Conservation (phyloP, 2,888 invertebrate species). For the Erebia epiphron region DNA sequence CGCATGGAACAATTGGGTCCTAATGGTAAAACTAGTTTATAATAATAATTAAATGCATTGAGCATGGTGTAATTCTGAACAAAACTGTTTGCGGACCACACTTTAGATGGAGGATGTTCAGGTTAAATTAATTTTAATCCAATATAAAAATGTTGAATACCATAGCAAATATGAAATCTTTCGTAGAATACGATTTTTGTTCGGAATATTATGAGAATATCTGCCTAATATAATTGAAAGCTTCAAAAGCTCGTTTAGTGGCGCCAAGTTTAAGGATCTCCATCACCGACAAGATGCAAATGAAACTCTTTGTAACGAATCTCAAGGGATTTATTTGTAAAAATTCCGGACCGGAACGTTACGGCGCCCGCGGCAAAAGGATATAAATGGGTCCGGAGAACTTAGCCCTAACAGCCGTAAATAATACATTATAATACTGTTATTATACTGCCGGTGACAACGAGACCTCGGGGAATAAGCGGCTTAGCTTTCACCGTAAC, state of each 20-base stretch:
- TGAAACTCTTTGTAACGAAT: conserved; percentile 78
- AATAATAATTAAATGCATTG: too few species aligned
- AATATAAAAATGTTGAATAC: too few species aligned
- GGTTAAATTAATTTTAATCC: too few species aligned
- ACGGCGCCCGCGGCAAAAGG: conserved; percentile 56
- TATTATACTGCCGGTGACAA: conserved; percentile 28
- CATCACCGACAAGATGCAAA: conserved; percentile 67
- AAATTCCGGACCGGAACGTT: conserved; percentile 62
- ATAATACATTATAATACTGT: conserved; percentile 44
- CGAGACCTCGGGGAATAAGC: conserved; percentile 14
- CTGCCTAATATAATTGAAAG: neutral
- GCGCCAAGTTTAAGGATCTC: conserved; percentile 53
- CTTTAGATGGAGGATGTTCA: too few species aligned
- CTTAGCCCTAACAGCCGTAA: conserved; percentile 48
- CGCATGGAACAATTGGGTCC: too few species aligned
- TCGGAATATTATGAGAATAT: too few species aligned
- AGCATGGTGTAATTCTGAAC: too few species aligned
- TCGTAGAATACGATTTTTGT: too few species aligned
- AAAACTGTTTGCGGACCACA: too few species aligned
- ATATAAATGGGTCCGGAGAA: conserved; percentile 63
- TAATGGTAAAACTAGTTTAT: too few species aligned
- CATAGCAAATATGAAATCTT: too few species aligned
- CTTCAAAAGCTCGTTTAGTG: conserved; percentile 38
- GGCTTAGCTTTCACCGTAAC: conserved; percentile 1
- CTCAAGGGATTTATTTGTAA: conserved; percentile 77